Conservation (phyloP, 2,888 invertebrate genomes). For the Drosophila quinaria region DNA sequence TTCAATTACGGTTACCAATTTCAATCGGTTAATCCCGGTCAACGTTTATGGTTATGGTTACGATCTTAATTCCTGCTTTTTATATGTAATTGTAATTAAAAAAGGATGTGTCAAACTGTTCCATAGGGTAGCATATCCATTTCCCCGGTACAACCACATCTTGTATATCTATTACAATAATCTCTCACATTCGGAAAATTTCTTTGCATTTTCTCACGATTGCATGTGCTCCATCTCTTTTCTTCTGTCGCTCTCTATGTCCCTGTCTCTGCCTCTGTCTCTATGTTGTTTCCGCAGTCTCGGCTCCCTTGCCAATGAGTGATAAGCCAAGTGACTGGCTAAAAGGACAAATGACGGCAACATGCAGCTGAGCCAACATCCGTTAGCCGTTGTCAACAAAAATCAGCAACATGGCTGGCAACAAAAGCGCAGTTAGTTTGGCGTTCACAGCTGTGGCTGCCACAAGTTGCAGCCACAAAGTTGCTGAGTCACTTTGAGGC, state of each 20-base stretch:
- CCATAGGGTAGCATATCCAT: not conserved
- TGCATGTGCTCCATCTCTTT: slow-evolving; percentile 26
- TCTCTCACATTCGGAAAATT: slow-evolving; percentile 35
- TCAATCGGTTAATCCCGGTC: too few relatives aligned
- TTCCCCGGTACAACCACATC: not conserved
- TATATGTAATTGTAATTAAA: too few relatives aligned
- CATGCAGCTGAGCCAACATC: slow-evolving; percentile 74
- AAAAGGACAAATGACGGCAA: slow-evolving; percentile 67
- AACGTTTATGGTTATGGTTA: too few relatives aligned
- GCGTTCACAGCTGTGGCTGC: slow-evolving; percentile 36
- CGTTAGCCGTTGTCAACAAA: slow-evolving; percentile 68
- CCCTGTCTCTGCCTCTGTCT: not conserved
- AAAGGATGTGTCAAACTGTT: too few relatives aligned
- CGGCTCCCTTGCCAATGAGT: not conserved
- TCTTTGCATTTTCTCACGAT: slow-evolving; percentile 69
- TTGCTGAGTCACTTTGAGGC: slow-evolving; percentile 65
- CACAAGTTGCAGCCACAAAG: slow-evolving; percentile 54
- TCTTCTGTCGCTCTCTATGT: not conserved
- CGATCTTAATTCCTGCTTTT: too few relatives aligned
- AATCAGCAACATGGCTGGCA: slow-evolving; percentile 50
- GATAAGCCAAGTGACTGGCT: slow-evolving; percentile 41
- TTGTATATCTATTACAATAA: slow-evolving; percentile 18
- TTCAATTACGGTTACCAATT: too few relatives aligned
- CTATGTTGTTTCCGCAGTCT: not conserved
- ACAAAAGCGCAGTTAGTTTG: slow-evolving; percentile 69